Evolutionary conservation across 1,140 invertebrate species (phyloP).

Genomic region (Ips typographus): DNA sequence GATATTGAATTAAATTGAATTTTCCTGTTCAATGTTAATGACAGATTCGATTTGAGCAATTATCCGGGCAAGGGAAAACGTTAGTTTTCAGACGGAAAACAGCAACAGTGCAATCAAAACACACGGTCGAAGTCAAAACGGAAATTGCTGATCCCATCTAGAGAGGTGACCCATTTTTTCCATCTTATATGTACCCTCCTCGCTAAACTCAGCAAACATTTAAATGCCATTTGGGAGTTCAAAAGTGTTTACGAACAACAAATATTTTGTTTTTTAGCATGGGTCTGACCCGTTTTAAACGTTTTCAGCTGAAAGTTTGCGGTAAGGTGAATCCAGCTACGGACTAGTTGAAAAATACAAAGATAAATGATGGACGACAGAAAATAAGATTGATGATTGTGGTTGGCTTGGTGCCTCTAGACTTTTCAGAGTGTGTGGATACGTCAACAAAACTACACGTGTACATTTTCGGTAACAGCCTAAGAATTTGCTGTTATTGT

Average conservation of each 20-base stretch:
- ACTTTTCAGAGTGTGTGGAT: constrained; percentile 23
- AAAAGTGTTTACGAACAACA: constrained; percentile 23
- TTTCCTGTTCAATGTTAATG: constrained; percentile 8
- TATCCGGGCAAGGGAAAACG: background rate
- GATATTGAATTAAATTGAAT: constrained; percentile 6
- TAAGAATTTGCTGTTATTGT: constrained; percentile 14
- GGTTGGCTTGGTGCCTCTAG: constrained; percentile 17
- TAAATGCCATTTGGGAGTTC: constrained; percentile 23
- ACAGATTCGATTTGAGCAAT: background rate
- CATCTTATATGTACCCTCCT: background rate
- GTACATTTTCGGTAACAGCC: constrained; percentile 17
- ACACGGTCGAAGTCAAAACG: background rate
- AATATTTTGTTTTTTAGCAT: constrained; percentile 35
- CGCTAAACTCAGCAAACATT: constrained; percentile 12
- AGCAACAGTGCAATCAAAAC: background rate
- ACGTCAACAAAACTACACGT: constrained; percentile 27
- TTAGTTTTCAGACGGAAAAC: background rate
- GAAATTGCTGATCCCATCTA: background rate
- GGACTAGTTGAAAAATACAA: constrained; percentile 44
- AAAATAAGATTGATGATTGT: constrained; percentile 42
- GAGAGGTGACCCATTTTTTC: constrained; percentile 4
- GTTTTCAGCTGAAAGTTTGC: constrained; percentile 27
- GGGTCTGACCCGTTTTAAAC: constrained; percentile 30
- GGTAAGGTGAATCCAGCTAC: constrained; percentile 29
- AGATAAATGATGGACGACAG: constrained; percentile 45